Evolutionary conservation across 2,113 vertebrate genomes (phyloP).

Genomic region (Sisor rabdophorus): DNA sequence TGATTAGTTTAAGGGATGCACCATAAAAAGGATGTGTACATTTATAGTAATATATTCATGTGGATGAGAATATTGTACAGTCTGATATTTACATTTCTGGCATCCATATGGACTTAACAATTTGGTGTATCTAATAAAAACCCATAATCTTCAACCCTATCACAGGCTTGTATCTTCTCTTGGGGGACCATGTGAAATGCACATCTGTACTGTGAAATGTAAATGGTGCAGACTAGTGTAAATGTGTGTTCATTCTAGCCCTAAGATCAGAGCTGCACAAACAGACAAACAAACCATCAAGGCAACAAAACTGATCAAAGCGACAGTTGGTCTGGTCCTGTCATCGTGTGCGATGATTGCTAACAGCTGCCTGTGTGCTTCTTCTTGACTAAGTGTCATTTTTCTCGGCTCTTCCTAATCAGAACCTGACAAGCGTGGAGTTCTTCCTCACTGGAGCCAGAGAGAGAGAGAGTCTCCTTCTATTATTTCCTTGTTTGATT

Average conservation of each 20-base stretch:
- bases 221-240: neutral
- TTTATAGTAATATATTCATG: too few relatives aligned
- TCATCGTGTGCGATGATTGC: slow-evolving; percentile 16
- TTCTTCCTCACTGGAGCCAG: neutral
- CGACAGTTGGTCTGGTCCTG: slow-evolving; percentile 26
- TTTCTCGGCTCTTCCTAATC: slow-evolving; percentile 42
- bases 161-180: neutral
- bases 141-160: too few relatives aligned
- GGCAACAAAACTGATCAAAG: slow-evolving; percentile 42
- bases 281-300: slow-evolving; percentile 29
- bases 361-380: slow-evolving; percentile 43
- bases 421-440: slow-evolving; percentile 23
- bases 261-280: slow-evolving; percentile 13
- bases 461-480: neutral
- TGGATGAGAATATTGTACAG: too few relatives aligned
- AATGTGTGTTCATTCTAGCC: slow-evolving; percentile 9
- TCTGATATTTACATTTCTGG: too few relatives aligned
- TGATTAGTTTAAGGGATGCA: too few relatives aligned
- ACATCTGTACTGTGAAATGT: slow-evolving; percentile 39
- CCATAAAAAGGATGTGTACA: too few relatives aligned
- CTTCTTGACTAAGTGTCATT: slow-evolving; percentile 34
- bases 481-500: neutral
- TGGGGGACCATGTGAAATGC: slow-evolving; percentile 45
- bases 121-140: too few relatives aligned
- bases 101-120: too few relatives aligned